Base-by-base conservation (phyloP, 2,113 vertebrate genomes). In the Albula glossodonta region DNA sequence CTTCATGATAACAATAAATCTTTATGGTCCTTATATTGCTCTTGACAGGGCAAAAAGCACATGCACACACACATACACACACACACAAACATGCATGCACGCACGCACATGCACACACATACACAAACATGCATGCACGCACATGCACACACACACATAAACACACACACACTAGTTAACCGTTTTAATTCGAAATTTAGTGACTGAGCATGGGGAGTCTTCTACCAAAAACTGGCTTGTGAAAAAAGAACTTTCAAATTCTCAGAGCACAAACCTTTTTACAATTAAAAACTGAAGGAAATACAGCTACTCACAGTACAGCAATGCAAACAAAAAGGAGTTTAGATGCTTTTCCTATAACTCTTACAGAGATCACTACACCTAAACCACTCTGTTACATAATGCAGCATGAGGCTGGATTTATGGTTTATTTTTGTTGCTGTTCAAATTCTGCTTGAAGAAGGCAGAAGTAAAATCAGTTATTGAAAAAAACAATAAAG, bases 261-360 rank as follows among this genome's bases (percentile, higher is more conserved):
- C 94, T 93, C 92, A 87, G 94, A 91, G 91, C 90, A 89, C 90
- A 87, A 86, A 78, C 91, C 88, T 89, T 87, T 88, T 92, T 90
- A 87, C 80, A 81, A 93, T 90, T 91, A 91, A 87, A 89, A 87
- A 87, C 89, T 86, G 56, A 86, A 93, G 92, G 93, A 94, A 92
- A 91, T 90, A 93, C 93, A 94, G 93, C 93, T 94, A 93, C 31
- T 41, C 31, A 41, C 31, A 41, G 93, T 94, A 93, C 91, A 94
- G 93, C 94, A 63, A 63, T 77, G 17, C 63, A 84, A n/a, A 70
- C 93, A 93, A 93, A 92, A 91, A 94, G 92, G 92, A 91, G 94
- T 92, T 93, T 93, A 90, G 89, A 93, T 93, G 93, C 91, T 93
- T 96, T 95, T 95, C 96, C 95, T 95, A 95, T 96, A 95, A 95